These are phyloP conservation scores for Solenopsis invicta DNA, from an alignment of 1,140 invertebrate species.

Conservation along the genomic window DNA sequence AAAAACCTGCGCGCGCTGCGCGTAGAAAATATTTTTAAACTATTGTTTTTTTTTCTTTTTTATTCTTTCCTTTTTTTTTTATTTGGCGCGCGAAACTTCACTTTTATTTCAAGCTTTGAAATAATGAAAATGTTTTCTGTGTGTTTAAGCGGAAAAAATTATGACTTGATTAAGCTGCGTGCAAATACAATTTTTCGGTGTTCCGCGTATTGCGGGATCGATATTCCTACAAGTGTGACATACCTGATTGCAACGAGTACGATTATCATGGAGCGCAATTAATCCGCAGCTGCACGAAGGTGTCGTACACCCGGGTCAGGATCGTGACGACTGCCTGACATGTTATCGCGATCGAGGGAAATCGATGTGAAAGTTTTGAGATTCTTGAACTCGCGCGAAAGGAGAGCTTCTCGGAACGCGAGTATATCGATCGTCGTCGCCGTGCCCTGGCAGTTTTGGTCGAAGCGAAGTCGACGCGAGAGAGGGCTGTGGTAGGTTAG, in stretches of 20 bases:
- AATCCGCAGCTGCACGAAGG: conserved; percentile 42
- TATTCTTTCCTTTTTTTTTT: too few species aligned
- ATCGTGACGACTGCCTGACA: conserved; percentile 53
- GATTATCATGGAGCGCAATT: conserved; percentile 35
- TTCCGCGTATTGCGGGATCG: not conserved
- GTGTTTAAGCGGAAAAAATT: not conserved
- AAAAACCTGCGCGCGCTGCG: not conserved
- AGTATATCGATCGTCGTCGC: conserved; percentile 60
- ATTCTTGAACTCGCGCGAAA: conserved; percentile 43
- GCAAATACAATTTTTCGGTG: not conserved
- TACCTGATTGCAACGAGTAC: not conserved
- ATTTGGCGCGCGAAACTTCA: not conserved
- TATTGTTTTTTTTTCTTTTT: not conserved
- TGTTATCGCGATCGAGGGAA: conserved; percentile 60
- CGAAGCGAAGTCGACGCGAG: conserved; percentile 29
- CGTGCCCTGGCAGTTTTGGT: conserved; percentile 43
- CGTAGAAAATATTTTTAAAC: not conserved
- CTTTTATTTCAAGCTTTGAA: not conserved
- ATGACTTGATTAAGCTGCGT: conserved; percentile 16
- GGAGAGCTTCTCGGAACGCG: conserved; percentile 47
- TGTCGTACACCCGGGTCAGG: conserved; percentile 32
- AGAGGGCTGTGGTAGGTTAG: conserved; percentile 32
- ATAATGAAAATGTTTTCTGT: not conserved
- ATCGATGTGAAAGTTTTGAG: conserved; percentile 61
- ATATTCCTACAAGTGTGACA: conserved; percentile 22